Evolutionary conservation across 2,888 invertebrate species (phyloP).

Genomic region (Sarcophaga rosellei): DNA sequence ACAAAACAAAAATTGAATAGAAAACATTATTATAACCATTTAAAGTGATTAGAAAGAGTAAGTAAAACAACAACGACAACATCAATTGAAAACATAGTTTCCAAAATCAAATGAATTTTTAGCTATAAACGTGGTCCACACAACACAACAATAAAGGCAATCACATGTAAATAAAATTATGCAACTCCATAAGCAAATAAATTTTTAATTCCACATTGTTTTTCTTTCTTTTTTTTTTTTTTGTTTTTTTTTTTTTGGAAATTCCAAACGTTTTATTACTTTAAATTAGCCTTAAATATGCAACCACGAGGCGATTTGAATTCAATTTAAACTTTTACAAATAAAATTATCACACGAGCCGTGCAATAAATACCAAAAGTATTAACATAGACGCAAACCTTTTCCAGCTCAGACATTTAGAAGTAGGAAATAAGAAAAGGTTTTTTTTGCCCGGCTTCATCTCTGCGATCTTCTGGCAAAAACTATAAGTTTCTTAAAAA

Average conservation of each 20-base stretch:
- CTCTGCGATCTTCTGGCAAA: too few relatives aligned
- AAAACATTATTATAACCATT: slow-evolving; percentile 53
- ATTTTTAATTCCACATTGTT: background rate
- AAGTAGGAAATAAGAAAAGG: too few relatives aligned
- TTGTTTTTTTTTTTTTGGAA: background rate
- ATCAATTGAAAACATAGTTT: slow-evolving; percentile 29
- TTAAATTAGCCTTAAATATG: background rate
- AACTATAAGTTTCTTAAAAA: too few relatives aligned
- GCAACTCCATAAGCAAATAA: slow-evolving; percentile 17
- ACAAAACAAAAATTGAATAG: background rate
- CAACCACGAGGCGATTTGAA: too few relatives aligned
- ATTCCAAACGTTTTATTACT: background rate
- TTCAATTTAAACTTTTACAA: too few relatives aligned
- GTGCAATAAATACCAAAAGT: too few relatives aligned
- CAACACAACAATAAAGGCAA: slow-evolving; percentile 17
- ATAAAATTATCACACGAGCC: too few relatives aligned
- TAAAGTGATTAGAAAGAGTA: slow-evolving; percentile 39
- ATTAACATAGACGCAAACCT: too few relatives aligned
- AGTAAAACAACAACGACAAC: background rate
- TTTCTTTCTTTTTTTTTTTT: background rate
- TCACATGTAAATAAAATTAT: slow-evolving; percentile 46
- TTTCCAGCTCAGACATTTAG: too few relatives aligned
- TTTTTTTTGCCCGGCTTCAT: too few relatives aligned
- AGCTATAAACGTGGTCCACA: background rate
- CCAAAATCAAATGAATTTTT: slow-evolving; percentile 18